Evolutionary conservation across 2,113 vertebrate species (phyloP), one percentile per base, ranked within the genome.

Genomic region (Herpetotheres cachinnans): DNA sequence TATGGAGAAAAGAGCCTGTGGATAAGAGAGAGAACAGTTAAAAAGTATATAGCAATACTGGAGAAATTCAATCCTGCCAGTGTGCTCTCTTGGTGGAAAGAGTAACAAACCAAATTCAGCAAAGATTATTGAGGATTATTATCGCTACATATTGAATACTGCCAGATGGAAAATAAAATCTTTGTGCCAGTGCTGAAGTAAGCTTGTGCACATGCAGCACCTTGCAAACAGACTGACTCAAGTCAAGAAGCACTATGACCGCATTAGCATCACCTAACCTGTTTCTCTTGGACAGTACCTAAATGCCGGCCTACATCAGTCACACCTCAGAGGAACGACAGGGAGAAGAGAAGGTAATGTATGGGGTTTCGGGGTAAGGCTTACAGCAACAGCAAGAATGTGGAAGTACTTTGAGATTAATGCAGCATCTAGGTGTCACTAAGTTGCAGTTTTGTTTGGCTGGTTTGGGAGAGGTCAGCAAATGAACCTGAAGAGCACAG

Each of bases 1-100:
- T 96, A 99, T 98, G 42, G 99, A 99, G 97, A 99, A 99, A 96
- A 99, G 98, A 52, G 99, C 99, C 99, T 99, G 89, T 32, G 89
- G 61, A 94, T n/a, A 56, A 79, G 76, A 97, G 50, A 90, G 46
- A 96, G 15, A 55, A 92, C 21, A 82, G 24, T 42, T 58, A 46
- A 44, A 92, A 80, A 93, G 69, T 20, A 66, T 10, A 66, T 19
- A 79, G 38, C 3, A 65, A 65, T 8, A 38, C 44, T 5, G 15
- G 27, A 86, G 70, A 54, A 76, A 80, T 34, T 0, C 88, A 90
- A 93, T 38, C 47, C 22, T 52, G 56, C 15, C 82, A 61, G 46
- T 54, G 61, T 11, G 87, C 42, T 67, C 54, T 47, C 50, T 6
- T 44, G 38, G 61, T 73, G 40, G 61, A 79, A 96, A 95, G 24